These are phyloP conservation scores for Dendrolimus punctatus DNA, from an alignment of 1,140 invertebrate species.

Conservation along the genomic window DNA sequence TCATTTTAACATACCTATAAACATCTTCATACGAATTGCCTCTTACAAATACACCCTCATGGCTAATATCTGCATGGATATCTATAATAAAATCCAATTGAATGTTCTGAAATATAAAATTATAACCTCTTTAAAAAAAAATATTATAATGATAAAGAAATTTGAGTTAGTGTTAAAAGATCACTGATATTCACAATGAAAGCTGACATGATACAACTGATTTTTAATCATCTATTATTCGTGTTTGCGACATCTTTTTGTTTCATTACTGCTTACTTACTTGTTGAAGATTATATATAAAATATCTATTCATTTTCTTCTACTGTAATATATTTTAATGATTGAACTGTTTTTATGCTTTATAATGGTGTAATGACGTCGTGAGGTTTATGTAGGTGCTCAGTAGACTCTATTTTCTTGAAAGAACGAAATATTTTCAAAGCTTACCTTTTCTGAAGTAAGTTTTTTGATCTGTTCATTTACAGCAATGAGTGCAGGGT, in stretches of 20 bases:
- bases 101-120: slow-evolving; percentile 72
- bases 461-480: slow-evolving; percentile 84
- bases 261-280: no score
- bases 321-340: no score
- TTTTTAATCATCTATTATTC: no score
- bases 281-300: no score
- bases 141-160: neutral
- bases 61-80: slow-evolving; percentile 93
- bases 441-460: slow-evolving; percentile 79
- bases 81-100: slow-evolving; percentile 95
- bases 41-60: slow-evolving; percentile 95
- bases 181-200: no score
- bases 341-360: no score
- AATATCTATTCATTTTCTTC: no score
- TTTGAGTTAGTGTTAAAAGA: no score
- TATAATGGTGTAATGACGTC: no score
- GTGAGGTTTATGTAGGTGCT: no score
- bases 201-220: no score
- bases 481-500: slow-evolving; percentile 89
- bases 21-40: slow-evolving; percentile 97
- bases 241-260: no score
- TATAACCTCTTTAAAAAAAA: neutral
- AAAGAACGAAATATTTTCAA: neutral
- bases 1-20: slow-evolving; percentile 76
- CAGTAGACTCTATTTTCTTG: neutral